Evolutionary conservation across 2,888 invertebrate species (phyloP).

Genomic region (Aromia moschata): DNA sequence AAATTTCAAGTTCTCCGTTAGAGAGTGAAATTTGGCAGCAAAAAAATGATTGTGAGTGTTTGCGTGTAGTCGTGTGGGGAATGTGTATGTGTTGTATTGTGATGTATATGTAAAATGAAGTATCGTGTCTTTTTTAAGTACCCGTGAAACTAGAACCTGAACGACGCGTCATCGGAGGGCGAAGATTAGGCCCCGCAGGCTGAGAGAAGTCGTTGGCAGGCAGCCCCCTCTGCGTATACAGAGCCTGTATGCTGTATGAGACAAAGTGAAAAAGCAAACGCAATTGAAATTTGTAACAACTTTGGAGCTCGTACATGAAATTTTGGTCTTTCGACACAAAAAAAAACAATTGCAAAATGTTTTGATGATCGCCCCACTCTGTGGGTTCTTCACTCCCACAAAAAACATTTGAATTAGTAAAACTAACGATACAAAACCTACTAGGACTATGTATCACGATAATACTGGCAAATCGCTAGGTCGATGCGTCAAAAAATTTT

Average conservation of each 20-base stretch:
- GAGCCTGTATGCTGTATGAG: constrained; percentile 65
- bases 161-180: constrained; percentile 60
- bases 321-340: constrained; percentile 32
- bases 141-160: constrained; percentile 64
- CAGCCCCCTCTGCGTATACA: constrained; percentile 65
- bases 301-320: constrained; percentile 53
- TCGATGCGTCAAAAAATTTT: constrained; percentile 58
- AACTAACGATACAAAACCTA: no score
- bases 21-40: constrained; percentile 30
- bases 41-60: constrained; percentile 18
- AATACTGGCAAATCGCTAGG: no score
- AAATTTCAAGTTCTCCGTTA: no score
- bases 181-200: constrained; percentile 67
- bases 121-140: constrained; percentile 61
- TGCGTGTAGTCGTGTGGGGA: constrained; percentile 30
- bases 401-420: no score
- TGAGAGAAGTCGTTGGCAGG: constrained; percentile 63
- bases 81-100: constrained; percentile 43
- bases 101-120: constrained; percentile 49
- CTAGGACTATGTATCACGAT: no score
- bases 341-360: constrained; percentile 57
- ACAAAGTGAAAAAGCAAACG: constrained; percentile 60
- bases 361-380: constrained; percentile 53
- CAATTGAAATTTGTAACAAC: constrained; percentile 52
- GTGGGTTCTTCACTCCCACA: no score